These are phyloP conservation scores for Leptopilina drosophilae DNA, from an alignment of 2,888 invertebrate species.

Conservation along the genomic window DNA sequence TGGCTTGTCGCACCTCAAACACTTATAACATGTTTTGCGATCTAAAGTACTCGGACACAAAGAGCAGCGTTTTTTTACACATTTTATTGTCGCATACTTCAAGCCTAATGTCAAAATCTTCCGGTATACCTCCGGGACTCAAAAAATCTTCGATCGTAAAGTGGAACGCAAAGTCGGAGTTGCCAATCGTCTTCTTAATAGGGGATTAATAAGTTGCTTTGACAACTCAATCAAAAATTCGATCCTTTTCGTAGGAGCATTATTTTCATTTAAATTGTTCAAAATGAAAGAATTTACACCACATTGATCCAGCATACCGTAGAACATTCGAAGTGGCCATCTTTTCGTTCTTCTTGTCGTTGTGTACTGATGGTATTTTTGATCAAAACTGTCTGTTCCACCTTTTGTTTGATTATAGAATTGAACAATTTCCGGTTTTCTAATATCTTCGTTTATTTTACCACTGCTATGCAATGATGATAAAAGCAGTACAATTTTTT, in stretches of 20 bases:
- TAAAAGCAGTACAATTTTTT: constrained; percentile 53
- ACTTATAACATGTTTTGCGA: constrained; percentile 40
- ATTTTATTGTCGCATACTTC: constrained; percentile 38
- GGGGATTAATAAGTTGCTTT: constrained; percentile 14
- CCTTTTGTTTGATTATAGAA: constrained; percentile 59
- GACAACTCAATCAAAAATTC: constrained; percentile 41
- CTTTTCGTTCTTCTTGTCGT: constrained; percentile 48
- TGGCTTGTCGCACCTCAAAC: constrained; percentile 13
- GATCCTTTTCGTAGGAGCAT: constrained; percentile 15
- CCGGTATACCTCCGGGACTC: constrained; percentile 29
- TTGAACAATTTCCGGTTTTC: constrained; percentile 56
- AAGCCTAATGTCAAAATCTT: constrained; percentile 10
- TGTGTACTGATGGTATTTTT: constrained; percentile 54
- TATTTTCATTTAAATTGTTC: constrained; percentile 45
- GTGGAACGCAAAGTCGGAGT: constrained; percentile 8
- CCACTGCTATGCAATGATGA: constrained; percentile 47
- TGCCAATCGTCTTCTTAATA: not conserved
- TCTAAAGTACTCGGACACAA: constrained; percentile 25
- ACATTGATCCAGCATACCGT: constrained; percentile 57
- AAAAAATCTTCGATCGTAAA: constrained; percentile 23
- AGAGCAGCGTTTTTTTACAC: constrained; percentile 42
- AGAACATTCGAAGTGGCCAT: constrained; percentile 58
- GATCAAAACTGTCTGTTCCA: constrained; percentile 59
- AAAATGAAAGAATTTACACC: constrained; percentile 54
- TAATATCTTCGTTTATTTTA: constrained; percentile 46